Evolutionary conservation across 2,888 invertebrate genomes (phyloP).

Genomic region (Ametastegia equiseti): DNA sequence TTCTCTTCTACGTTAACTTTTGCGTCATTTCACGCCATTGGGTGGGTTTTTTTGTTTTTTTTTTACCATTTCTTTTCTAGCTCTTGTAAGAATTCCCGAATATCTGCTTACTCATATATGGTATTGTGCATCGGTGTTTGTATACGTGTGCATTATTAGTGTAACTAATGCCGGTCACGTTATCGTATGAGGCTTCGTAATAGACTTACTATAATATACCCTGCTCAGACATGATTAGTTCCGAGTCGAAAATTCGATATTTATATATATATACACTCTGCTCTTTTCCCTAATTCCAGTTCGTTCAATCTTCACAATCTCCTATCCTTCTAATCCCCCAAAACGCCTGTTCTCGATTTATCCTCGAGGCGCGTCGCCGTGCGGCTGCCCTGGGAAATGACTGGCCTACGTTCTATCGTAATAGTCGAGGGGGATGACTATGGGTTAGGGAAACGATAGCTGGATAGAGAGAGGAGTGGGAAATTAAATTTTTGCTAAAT

Average conservation of each 20-base stretch:
- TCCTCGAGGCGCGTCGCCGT: neutral
- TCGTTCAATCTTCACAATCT: slow-evolving; percentile 35
- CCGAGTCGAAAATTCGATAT: neutral
- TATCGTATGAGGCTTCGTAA: neutral
- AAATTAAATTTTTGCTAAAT: slow-evolving; percentile 7
- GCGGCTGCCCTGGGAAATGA: neutral
- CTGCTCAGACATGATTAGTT: neutral
- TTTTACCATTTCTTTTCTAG: neutral
- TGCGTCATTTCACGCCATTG: neutral
- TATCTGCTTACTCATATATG: neutral
- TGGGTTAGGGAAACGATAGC: neutral
- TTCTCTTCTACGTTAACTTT: neutral
- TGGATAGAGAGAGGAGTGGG: neutral
- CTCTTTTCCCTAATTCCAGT: neutral
- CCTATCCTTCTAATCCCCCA: slow-evolving; percentile 14
- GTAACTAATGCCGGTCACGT: neutral
- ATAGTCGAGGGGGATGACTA: neutral
- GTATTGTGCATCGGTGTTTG: neutral
- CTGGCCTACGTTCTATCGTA: slow-evolving; percentile 19
- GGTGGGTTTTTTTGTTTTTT: neutral
- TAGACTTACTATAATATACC: neutral
- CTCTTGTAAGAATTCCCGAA: slow-evolving; percentile 1
- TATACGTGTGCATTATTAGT: neutral
- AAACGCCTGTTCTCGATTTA: slow-evolving; percentile 23
- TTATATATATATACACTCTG: neutral